These are phyloP conservation scores for Caenorhabditis briggsae DNA, from an alignment of 1,140 invertebrate species.

Conservation along the genomic window DNA sequence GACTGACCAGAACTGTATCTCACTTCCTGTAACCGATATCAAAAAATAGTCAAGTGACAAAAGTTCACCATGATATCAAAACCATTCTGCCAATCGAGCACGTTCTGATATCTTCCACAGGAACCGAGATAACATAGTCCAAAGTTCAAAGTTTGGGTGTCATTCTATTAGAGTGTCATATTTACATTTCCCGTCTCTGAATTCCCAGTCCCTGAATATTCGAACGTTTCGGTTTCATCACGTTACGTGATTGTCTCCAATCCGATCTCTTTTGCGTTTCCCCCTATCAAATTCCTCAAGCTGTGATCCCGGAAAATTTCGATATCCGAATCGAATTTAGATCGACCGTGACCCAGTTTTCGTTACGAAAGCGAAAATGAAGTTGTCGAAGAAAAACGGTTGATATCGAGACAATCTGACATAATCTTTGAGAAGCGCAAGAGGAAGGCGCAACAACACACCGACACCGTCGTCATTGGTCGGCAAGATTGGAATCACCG, in stretches of 20 bases:
- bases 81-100: too few species aligned
- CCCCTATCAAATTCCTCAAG: neutral
- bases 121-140: too few species aligned
- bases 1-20: too few species aligned
- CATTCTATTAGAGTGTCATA: too few species aligned
- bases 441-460: constrained; percentile 3
- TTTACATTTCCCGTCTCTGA: too few species aligned
- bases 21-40: too few species aligned
- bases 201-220: neutral
- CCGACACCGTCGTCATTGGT: neutral
- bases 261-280: neutral
- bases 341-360: constrained; percentile 40
- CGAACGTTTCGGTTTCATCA: neutral
- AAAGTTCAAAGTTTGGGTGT: too few species aligned
- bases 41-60: too few species aligned
- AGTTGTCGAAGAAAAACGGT: constrained; percentile 48
- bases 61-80: too few species aligned
- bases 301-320: neutral
- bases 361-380: constrained; percentile 44
- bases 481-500: constrained; percentile 1
- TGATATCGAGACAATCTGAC: constrained; percentile 43
- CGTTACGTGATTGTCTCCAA: too few species aligned
- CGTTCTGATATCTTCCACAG: too few species aligned
- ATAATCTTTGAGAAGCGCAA: constrained; percentile 32
- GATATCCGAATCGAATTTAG: neutral